Conservation (phyloP, 1,140 invertebrate genomes). For the Spodoptera litura region DNA sequence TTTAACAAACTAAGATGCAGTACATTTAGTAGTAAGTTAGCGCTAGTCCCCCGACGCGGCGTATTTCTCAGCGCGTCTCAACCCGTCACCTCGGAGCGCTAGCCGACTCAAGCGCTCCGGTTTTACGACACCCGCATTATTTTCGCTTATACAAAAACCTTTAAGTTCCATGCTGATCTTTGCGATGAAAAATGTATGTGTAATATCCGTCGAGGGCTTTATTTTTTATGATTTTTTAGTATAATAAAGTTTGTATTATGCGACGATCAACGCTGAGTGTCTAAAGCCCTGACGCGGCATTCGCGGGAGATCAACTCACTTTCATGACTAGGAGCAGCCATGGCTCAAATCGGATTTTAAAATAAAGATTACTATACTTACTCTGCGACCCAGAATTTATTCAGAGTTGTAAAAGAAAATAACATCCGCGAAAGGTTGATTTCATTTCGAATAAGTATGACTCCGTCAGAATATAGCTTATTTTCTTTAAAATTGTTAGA, state of each 20-base stretch:
- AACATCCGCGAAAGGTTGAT: constrained; percentile 32
- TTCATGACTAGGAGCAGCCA: constrained; percentile 9
- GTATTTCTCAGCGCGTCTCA: constrained; percentile 27
- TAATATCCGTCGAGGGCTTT: constrained; percentile 26
- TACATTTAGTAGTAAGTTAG: constrained; percentile 18
- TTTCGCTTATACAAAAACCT: constrained; percentile 33
- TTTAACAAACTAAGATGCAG: constrained; percentile 26
- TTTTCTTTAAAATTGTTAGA: constrained; percentile 44
- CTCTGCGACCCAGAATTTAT: constrained; percentile 6
- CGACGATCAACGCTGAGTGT: constrained; percentile 8
- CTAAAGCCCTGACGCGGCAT: constrained; percentile 1
- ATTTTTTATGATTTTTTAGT: constrained; percentile 36
- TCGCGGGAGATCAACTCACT: constrained; percentile 3
- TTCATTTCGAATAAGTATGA: constrained; percentile 21
- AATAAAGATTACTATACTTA: constrained; percentile 8
- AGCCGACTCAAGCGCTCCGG: neutral
- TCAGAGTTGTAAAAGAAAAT: constrained; percentile 18
- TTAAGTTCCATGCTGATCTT: constrained; percentile 38
- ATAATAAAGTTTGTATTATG: constrained; percentile 18
- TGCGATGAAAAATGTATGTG: constrained; percentile 29
- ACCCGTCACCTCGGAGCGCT: neutral
- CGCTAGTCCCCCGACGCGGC: neutral
- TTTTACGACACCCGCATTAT: constrained; percentile 16
- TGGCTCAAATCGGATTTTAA: neutral
- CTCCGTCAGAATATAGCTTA: constrained; percentile 42